Percentiles rank a stretch among this genome's conserved stretches.
phyloP scores from a whole-genome alignment of 2,797 vertebrate species.

The Myotis vivesi region DNA sequence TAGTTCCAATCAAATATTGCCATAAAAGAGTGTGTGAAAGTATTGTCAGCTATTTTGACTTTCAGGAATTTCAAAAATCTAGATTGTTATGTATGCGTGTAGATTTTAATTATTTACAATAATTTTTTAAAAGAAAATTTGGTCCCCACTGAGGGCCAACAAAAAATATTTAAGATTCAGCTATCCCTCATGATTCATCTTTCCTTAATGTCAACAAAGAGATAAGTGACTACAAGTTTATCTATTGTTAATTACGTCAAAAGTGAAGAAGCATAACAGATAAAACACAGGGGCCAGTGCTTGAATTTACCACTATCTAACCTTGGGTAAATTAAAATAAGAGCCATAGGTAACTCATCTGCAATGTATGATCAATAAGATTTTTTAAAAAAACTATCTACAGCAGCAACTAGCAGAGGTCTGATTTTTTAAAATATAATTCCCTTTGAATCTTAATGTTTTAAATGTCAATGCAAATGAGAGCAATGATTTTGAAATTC shows the following conservation, averaged over 20 bases:
- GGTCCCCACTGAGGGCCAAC: not conserved
- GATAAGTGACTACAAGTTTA: not conserved
- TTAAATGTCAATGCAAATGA: not conserved
- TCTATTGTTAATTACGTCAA: not conserved
- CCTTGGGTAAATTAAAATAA: not conserved
- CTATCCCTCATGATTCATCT: not conserved
- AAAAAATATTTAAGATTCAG: not conserved
- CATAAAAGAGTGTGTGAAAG: not conserved
- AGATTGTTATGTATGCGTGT: not conserved
- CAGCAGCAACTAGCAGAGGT: not conserved
- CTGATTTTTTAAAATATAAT: not conserved
- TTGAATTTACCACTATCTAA: not conserved
- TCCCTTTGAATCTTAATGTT: not conserved
- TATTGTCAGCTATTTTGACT: not conserved
- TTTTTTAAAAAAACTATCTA: not conserved
- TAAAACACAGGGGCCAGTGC: not conserved
- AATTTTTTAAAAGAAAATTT: not conserved
- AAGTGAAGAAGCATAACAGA: not conserved
- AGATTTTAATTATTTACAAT: not conserved
- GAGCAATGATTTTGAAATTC: not conserved
- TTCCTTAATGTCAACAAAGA: not conserved
- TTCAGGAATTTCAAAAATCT: slow-evolving; percentile 5
- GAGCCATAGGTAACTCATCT: not conserved
- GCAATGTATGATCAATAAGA: not conserved
- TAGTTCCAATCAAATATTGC: not conserved